Evolutionary conservation across 2,113 vertebrate genomes (phyloP), one percentile per base, ranked within the genome.

Genomic region (Stigmatopora argus): DNA sequence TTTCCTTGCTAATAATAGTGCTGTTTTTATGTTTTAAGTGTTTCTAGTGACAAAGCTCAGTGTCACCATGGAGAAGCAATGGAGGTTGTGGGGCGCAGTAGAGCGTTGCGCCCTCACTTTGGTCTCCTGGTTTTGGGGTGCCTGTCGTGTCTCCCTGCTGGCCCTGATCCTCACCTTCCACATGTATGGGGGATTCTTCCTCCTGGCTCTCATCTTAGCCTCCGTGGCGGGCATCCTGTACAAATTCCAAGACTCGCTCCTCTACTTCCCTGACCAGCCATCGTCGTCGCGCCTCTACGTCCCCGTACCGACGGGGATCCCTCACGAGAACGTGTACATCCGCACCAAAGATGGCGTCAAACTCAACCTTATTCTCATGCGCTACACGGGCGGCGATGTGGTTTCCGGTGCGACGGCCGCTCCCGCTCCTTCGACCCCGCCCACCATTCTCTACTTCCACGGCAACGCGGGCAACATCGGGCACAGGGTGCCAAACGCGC

Each of bases 391-490:
- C 53, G 96, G 96, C 66, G 93, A 89, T 53, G 4, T 14, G 2
- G 65, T 72, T 56, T 63, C 85, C 7, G 84, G 84, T 44, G 71
- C 74, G 62, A 82, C 92, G 12, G 74, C 90, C 0, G 92, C 89
- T 51, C 91, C 93, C 59, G 85, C 91, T 38, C 83, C 85, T 67
- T 83, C 81, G 5, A 61, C 86, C 57, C 83, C 88, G 3, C 96
- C 97, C 35, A 99, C 96, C 57, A 88, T 99, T 67, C 94, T 99
- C 78, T 99, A 99, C 86, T 99, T 99, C 80, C 97, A 99, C 0
- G 97, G 97, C 10, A 99, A 99, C 0, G 97, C 97, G 5, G 97
- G 97, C 74, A 99, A 99, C 81, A 93, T 99, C 53, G 97, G 97
- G 58, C 97, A 99, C 88, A 91, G 97, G 63, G 87, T 99, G 59